A percentile compares a stretch with the other conserved stretches of the same genome.
Conservation (phyloP, 2,888 invertebrate species). For the Mesochorus sp. region DNA sequence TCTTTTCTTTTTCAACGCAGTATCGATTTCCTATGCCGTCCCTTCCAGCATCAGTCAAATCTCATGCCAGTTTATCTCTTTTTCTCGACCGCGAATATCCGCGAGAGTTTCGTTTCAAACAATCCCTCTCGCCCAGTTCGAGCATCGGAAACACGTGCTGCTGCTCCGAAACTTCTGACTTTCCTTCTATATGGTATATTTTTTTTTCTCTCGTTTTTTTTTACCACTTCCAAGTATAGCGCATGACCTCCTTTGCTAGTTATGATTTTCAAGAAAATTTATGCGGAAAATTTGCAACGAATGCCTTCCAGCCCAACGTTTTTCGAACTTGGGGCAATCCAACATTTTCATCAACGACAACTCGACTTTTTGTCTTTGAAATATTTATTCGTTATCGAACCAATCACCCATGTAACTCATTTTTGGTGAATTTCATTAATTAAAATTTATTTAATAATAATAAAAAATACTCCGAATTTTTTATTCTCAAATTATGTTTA, state of each 20-base stretch:
- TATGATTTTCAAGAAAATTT: background rate
- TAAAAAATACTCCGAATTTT: no score
- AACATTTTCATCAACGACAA: background rate
- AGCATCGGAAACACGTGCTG: constrained; percentile 25
- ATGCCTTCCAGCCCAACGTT: background rate
- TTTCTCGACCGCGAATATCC: constrained; percentile 7
- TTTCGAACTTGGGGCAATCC: background rate
- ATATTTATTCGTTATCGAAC: no score
- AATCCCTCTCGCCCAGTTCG: constrained; percentile 46
- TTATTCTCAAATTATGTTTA: constrained; percentile 1
- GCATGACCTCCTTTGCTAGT: background rate
- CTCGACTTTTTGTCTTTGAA: background rate
- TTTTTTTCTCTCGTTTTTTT: no score
- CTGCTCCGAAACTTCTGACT: constrained; percentile 25
- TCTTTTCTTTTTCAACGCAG: background rate
- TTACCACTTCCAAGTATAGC: constrained; percentile 4
- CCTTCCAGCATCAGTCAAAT: constrained; percentile 11
- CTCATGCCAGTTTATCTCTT: background rate
- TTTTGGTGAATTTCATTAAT: no score
- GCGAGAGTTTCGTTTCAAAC: constrained; percentile 38
- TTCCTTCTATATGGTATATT: constrained; percentile 6
- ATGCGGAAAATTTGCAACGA: background rate
- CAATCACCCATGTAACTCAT: no score
- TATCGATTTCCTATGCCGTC: constrained; percentile 34
- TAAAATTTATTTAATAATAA: no score